phyloP scores from a whole-genome alignment of 2,113 vertebrate genomes.

The Hydropotes inermis region DNA sequence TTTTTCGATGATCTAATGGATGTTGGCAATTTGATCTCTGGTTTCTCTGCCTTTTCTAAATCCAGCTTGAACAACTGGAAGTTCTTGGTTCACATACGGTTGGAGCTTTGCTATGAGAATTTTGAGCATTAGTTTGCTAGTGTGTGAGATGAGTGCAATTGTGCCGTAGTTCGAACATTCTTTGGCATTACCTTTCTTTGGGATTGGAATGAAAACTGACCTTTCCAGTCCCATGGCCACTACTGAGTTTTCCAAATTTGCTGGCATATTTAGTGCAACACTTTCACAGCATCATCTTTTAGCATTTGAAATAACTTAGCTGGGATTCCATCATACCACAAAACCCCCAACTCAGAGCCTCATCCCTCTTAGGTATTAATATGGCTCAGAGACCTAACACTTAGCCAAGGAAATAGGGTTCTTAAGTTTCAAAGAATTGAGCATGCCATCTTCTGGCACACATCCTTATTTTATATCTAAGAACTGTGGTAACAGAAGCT shows the following conservation, averaged over 20 bases:
- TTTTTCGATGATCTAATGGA: background rate
- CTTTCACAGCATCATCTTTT: background rate
- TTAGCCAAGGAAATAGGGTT: background rate
- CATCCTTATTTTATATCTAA: background rate
- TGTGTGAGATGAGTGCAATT: background rate
- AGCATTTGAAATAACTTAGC: background rate
- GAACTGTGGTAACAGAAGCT: background rate
- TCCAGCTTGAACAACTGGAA: background rate
- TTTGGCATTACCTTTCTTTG: background rate
- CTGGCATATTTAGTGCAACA: background rate
- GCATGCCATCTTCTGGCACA: background rate
- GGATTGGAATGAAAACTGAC: background rate
- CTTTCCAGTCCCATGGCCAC: background rate
- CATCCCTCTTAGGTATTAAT: background rate
- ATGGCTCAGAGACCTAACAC: background rate
- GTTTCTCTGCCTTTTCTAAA: background rate
- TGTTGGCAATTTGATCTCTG: background rate
- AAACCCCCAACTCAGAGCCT: background rate
- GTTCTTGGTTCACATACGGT: background rate
- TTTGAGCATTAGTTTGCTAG: background rate
- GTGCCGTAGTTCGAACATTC: accelerated
- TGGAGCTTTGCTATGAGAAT: background rate
- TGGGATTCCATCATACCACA: background rate
- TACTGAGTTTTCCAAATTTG: background rate
- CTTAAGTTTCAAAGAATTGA: background rate